Evolutionary conservation across 2,888 invertebrate species (phyloP).

Genomic region (Mythimna vitellina): DNA sequence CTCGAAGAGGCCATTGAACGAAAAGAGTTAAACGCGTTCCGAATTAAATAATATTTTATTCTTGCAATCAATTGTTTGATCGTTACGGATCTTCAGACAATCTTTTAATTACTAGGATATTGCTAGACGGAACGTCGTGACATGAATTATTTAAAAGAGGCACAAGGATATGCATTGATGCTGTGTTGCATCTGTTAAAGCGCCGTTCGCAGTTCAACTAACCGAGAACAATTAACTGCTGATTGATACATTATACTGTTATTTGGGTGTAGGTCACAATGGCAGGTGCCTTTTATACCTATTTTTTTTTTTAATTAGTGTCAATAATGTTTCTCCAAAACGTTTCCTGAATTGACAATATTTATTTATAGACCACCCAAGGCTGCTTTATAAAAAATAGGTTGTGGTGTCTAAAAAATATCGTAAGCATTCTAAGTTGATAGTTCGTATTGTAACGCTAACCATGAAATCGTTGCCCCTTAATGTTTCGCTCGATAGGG

Average conservation of each 20-base stretch:
- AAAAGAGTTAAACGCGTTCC: constrained; percentile 77
- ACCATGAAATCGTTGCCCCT: constrained; percentile 76
- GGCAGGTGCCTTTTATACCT: constrained; percentile 38
- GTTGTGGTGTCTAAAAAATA: constrained; percentile 44
- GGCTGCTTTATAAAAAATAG: constrained; percentile 50
- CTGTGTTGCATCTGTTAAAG: constrained; percentile 43
- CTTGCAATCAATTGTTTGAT: constrained; percentile 24
- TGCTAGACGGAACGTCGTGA: constrained; percentile 53
- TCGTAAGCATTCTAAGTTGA: constrained; percentile 52
- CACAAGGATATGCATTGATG: constrained; percentile 56
- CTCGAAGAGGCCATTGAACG: constrained; percentile 77
- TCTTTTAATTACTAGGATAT: constrained; percentile 60
- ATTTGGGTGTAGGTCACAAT: constrained; percentile 40
- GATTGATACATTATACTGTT: constrained; percentile 37
- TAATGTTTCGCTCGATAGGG: constrained; percentile 63
- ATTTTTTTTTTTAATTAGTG: constrained; percentile 53
- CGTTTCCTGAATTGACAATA: constrained; percentile 61
- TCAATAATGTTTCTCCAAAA: constrained; percentile 37
- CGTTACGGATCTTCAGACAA: constrained; percentile 51
- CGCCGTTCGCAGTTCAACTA: constrained; percentile 14
- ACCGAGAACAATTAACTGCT: constrained; percentile 15
- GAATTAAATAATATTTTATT: constrained; percentile 28
- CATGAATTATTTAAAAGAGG: constrained; percentile 60
- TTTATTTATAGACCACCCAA: constrained; percentile 51
- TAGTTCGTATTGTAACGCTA: constrained; percentile 61